phyloP scores from a whole-genome alignment of 2,888 invertebrate species.

The Drosophila nr. perissopoda region DNA sequence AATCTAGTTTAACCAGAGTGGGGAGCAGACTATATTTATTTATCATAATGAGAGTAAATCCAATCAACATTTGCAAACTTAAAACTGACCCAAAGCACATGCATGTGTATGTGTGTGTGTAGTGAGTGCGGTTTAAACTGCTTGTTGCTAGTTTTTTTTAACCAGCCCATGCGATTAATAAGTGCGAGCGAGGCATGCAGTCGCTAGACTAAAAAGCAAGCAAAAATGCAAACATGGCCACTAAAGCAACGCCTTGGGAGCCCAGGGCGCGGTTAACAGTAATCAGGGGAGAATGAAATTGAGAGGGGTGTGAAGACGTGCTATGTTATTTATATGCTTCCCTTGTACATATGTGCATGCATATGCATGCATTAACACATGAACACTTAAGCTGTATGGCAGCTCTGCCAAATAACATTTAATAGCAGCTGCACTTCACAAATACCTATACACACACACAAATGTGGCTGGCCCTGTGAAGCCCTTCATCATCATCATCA shows the following conservation, averaged over 20 bases:
- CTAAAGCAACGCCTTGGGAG: constrained; percentile 27
- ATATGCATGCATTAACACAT: constrained; percentile 13
- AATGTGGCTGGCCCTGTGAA: constrained; percentile 19
- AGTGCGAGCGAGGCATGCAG: constrained; percentile 39
- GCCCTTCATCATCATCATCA: constrained; percentile 37
- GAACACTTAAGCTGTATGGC: constrained; percentile 36
- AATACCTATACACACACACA: constrained; percentile 21
- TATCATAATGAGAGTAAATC: constrained; percentile 40
- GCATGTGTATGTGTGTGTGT: constrained; percentile 8
- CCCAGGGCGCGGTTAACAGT: constrained; percentile 9
- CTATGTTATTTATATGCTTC: constrained; percentile 67
- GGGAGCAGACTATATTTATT: constrained; percentile 55
- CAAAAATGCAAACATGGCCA: constrained; percentile 53
- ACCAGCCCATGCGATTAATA: constrained; percentile 53
- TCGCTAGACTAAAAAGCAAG: constrained; percentile 31
- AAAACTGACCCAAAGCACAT: constrained; percentile 40
- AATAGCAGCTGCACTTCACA: constrained; percentile 65
- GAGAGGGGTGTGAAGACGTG: constrained; percentile 16
- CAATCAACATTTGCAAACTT: constrained; percentile 40
- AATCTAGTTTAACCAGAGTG: constrained; percentile 68
- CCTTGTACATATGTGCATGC: constrained; percentile 32
- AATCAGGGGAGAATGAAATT: constrained; percentile 14
- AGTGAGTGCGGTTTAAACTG: constrained; percentile 68
- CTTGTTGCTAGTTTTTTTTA: constrained; percentile 66
- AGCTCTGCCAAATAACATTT: constrained; percentile 64